phyloP scores from a whole-genome alignment of 2,113 vertebrate species.

The Aix galericulata region DNA sequence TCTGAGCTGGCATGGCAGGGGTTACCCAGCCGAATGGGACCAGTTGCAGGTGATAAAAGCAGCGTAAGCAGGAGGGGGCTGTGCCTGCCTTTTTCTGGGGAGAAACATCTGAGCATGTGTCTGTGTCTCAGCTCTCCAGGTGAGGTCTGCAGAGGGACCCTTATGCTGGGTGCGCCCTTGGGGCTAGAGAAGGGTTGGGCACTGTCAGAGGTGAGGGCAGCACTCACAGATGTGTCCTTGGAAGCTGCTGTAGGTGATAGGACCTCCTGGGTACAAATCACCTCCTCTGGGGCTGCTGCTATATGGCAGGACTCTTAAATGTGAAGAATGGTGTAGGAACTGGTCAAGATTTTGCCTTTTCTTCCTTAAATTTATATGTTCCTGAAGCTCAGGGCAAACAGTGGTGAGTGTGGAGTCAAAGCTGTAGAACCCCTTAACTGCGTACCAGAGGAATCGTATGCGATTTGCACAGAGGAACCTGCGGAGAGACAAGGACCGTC shows the following conservation, averaged over 20 bases:
- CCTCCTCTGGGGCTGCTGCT: neutral
- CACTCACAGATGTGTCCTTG: neutral
- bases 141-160: neutral
- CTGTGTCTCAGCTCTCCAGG: fast-evolving
- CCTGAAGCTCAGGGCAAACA: neutral
- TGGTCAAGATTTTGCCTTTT: neutral
- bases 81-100: too few species aligned
- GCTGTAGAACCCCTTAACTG: too few species aligned
- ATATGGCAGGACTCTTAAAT: fast-evolving
- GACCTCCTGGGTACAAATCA: neutral
- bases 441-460: too few species aligned
- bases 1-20: neutral
- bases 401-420: neutral
- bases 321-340: neutral
- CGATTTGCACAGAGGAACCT: constrained; percentile 98
- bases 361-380: neutral
- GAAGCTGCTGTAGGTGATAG: neutral
- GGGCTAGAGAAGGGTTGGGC: fast-evolving
- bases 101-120: fast-evolving
- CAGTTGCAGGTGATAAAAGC: neutral
- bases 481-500: constrained; percentile 95
- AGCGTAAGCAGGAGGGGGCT: neutral
- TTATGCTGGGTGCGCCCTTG: fast-evolving
- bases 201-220: neutral
- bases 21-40: neutral